Evolutionary conservation across 1,140 invertebrate species (phyloP).

Genomic region (Helicoverpa armigera): DNA sequence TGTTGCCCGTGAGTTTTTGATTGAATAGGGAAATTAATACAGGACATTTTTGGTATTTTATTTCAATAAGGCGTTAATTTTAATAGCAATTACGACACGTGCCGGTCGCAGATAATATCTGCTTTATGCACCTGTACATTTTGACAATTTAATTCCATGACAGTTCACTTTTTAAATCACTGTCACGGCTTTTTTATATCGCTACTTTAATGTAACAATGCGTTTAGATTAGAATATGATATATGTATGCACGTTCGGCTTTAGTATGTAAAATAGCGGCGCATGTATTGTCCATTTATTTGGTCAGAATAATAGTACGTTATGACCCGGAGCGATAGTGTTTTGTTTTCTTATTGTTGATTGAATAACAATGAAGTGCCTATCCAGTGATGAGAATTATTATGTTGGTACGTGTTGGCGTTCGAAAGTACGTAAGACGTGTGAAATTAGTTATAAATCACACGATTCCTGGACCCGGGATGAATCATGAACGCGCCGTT

Average conservation of each 20-base stretch:
- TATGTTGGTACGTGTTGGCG: conserved; percentile 18
- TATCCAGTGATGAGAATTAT: conserved; percentile 31
- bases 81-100: neutral
- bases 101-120: neutral
- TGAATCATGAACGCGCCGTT: conserved; percentile 31
- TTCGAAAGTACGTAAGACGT: conserved; percentile 11
- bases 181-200: neutral
- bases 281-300: neutral
- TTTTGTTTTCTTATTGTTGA: conserved; percentile 6
- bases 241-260: no score
- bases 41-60: no score
- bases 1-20: neutral
- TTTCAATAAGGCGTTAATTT: neutral
- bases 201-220: neutral
- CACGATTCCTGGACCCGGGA: conserved; percentile 43
- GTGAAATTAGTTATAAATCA: conserved; percentile 45
- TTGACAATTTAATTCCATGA: conserved; percentile 25
- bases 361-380: conserved; percentile 35
- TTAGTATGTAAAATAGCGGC: no score
- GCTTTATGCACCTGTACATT: neutral
- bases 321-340: neutral
- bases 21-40: neutral
- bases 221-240: no score
- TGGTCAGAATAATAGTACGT: neutral
- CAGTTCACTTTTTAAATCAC: neutral